Evolutionary conservation across 2,797 vertebrate species (phyloP), one percentile per base, ranked within the genome.

Genomic region (Microchirus variegatus): DNA sequence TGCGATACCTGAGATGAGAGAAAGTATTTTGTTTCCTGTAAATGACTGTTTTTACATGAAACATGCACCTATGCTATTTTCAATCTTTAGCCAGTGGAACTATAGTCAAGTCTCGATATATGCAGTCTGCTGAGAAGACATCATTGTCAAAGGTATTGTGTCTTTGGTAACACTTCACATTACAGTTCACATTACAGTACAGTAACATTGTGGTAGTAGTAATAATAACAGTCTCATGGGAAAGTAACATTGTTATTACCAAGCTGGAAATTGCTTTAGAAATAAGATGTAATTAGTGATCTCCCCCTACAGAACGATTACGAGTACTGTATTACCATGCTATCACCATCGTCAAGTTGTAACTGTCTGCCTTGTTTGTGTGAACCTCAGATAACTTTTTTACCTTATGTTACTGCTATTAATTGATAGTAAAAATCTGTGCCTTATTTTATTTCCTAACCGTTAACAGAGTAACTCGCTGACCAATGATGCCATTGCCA

Each of bases 61-160:
- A 31, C 31, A 31, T 31, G 31, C 31, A 31, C 7, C 31, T 31
- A 31, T 8, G 5, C 31, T 31, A 62, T 17, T 0, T 18, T 69
- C 15, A 12, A 50, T 50, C 38, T 75, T 63, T 50, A 91, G 91
- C 88, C 75, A 90, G 82, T 46, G 88, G 84, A 43, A 94, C 89
- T 57, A 1, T 93, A 36, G 92, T 97, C 0, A 93, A 90, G 49
- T 95, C 96, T 26, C 93, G 95, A 1, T 97, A 96, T 73, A 67
- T 97, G 83, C 90, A 95, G 46, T 50, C 90, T 60, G 92, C 85
- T 35, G 82, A 90, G 9, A 94, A 87, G 78, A 79, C 91, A 5
- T 46, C 72, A 1, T 4, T 60, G 15, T 78, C 78, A 45, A 95
- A 96, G 93, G 95, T 94, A 88, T 70, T 10, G 5, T 6, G 49